Evolutionary conservation across 2,888 invertebrate species (phyloP).

Genomic region (Hirudinaria manillensis): DNA sequence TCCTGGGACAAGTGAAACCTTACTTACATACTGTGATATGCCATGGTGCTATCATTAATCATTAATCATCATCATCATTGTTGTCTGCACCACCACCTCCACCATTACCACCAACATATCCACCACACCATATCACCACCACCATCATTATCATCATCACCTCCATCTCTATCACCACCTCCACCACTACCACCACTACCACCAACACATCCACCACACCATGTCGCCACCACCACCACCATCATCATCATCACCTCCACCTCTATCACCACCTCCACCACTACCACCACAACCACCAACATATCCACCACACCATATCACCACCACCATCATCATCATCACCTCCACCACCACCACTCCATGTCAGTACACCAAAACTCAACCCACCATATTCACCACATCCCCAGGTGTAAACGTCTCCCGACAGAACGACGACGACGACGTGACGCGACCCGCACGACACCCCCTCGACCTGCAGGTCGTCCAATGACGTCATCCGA

Average conservation of each 20-base stretch:
- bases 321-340: not conserved
- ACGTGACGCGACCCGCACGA: slow-evolving; percentile 52
- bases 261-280: slow-evolving; percentile 42
- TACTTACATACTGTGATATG: not conserved
- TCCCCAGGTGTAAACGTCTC: slow-evolving; percentile 53
- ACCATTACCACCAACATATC: not conserved
- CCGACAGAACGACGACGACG: slow-evolving; percentile 46
- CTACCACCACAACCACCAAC: slow-evolving; percentile 53
- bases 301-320: too few relatives aligned
- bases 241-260: not conserved
- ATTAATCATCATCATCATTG: not conserved
- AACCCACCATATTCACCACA: slow-evolving; percentile 52
- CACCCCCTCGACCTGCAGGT: slow-evolving; percentile 45
- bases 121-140: not conserved
- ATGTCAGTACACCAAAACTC: too few relatives aligned
- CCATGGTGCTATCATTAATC: not conserved
- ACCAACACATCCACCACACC: not conserved
- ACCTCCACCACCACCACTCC: not conserved
- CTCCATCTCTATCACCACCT: not conserved
- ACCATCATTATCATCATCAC: not conserved
- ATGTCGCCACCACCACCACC: not conserved
- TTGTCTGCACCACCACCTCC: not conserved
- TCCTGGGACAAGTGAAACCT: slow-evolving; percentile 40
- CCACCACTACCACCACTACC: not conserved
- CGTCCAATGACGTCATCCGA: slow-evolving; percentile 43